Base-by-base conservation (phyloP, 2,797 vertebrate genomes). In the Pipistrellus pipistrellus region DNA sequence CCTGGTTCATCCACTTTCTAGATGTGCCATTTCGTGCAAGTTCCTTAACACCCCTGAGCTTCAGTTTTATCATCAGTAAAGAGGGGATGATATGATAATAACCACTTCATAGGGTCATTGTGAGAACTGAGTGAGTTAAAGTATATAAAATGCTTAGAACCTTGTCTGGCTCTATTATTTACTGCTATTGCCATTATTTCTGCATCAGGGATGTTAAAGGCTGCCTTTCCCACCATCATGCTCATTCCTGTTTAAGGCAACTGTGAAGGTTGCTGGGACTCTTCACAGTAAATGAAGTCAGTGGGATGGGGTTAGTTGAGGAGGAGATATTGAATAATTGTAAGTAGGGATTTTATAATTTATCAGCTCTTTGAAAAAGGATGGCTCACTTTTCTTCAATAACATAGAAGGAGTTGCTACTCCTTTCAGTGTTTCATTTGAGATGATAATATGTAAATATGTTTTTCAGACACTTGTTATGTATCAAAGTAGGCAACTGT, bases 311-410 rank as follows among this genome's bases (percentile, higher is more conserved):
- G 46, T 62, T 93, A 82, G 78, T 83, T 85, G 44, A 93, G 21
- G 73, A 85, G 66, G 62, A 93, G 55, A 27, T 68, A n/a, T 8
- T 51, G 35, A 76, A 38, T 85, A 53, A 44, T 81, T 10, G 4
- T 81, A 55, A 46, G 71, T 88, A 81, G 15, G 41, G 27, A 44
- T 71, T 92, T 92, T 13, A 44, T 59, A 53, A 71, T 35, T 76
- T 51, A 90, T 85, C 8, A 82, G 41, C 15, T 82, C 46, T 80
- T 77, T 11, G 35, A 64, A 57, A 83, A 89, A 95, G n/a, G 44
- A 64, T 44, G 2, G 17, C 32, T 64, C 41, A 17, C 44, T 51
- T 11, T 82, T 73, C 3, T 55, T 53, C 66, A 71, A 1, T 51
- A 80, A 57, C 53, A 10, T 66, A 30, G 14, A 76, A 21, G 18